These are phyloP conservation scores for Bellardia pandia DNA, from an alignment of 2,888 invertebrate species.

Conservation along the genomic window DNA sequence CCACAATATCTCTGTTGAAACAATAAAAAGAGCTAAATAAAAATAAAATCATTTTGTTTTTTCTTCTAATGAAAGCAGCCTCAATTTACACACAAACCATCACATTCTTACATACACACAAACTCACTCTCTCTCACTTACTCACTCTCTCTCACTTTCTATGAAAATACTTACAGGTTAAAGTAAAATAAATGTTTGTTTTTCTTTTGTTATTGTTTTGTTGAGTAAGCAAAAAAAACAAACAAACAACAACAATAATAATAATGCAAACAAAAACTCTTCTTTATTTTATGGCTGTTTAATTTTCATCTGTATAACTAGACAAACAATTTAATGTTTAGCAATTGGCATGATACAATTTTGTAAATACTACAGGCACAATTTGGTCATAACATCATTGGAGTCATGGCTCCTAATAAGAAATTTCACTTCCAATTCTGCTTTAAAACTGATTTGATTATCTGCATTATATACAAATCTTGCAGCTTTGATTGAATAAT, in stretches of 20 bases:
- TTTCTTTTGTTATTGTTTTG: constrained; percentile 20
- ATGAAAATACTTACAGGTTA: constrained; percentile 19
- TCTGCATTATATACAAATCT: too few species aligned
- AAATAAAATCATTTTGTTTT: background rate
- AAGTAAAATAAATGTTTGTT: constrained; percentile 62
- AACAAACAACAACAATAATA: constrained; percentile 18
- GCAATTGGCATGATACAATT: background rate
- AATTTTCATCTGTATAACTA: constrained; percentile 46
- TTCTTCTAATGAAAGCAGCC: constrained; percentile 9
- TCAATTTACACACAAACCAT: constrained; percentile 18
- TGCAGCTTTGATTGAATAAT: too few species aligned
- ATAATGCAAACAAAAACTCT: constrained; percentile 26
- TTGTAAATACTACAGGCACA: background rate
- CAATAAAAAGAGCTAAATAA: background rate
- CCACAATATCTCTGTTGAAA: background rate
- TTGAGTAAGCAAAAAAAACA: constrained; percentile 55
- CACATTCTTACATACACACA: background rate
- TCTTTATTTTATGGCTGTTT: constrained; percentile 57
- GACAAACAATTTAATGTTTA: background rate
- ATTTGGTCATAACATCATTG: too few species aligned
- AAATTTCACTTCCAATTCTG: too few species aligned
- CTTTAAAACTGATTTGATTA: too few species aligned
- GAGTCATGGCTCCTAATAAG: too few species aligned
- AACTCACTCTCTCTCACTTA: background rate
- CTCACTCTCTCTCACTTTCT: background rate